Base-by-base conservation (phyloP, 2,113 vertebrate species). In the Dipodomys spectabilis region DNA sequence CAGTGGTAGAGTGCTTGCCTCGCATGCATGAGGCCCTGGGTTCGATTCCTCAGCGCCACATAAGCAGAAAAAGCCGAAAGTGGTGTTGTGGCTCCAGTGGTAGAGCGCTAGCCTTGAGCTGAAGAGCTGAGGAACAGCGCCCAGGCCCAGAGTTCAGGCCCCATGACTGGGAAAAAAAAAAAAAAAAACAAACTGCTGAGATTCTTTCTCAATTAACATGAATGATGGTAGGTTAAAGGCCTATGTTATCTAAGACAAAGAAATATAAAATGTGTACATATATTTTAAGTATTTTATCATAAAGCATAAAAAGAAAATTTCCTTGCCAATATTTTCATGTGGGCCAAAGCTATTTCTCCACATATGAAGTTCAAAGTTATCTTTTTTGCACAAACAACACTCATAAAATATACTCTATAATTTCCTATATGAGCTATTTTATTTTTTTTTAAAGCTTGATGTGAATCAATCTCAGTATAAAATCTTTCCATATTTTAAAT, bases 241-340 rank as follows among this genome's bases (percentile, higher is more conserved):
- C 75, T 87, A 69, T 72, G 8, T 25, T 35, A 72, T 30, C 81
- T 82, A 91, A 32, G 32, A 83, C 68, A 32, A 35, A 49, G 67
- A 83, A 83, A 86, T 81, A 87, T 68, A 7, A 60, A 23, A 89
- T 23, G 45, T 44, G 28, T 0, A 20, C 15, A 86, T 20, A 49
- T 32, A 72, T 32, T 44, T 82, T 87, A 87, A 95, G n/a, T 74
- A 60, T 82, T 83, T 80, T 28, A 91, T 91, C 28, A 68, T 60
- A 30, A 95, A 74, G 28, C 32, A 80, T 91, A 89, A 75, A 88
- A 90, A 86, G 22, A 7, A 92, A 84, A 87, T 90, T 75, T 88
- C 64, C 69, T 87, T 92, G 44, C 39, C 75, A 88, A 72, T 60
- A 84, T 90, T 79, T 85, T 91, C 82, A 89, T 9, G 80, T 7